Evolutionary conservation across 2,797 vertebrate species (phyloP), one percentile per base, ranked within the genome.

Genomic region (Phoxinus dragarum): DNA sequence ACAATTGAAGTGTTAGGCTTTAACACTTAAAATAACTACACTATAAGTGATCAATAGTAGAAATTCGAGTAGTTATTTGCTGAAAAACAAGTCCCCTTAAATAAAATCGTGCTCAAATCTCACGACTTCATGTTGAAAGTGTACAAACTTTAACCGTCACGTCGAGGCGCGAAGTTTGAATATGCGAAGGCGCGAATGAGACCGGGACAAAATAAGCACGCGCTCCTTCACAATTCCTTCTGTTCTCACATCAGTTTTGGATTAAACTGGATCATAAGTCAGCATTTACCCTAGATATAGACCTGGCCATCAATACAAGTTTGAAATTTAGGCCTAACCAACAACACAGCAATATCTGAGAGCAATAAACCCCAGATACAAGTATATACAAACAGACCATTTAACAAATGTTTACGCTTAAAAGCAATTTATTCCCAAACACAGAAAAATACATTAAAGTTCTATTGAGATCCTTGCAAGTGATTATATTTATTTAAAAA

Each of bases 41-140:
- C 5, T 40, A 19, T 19, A 36, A 74, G 0, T 0, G 16, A 11
- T 21, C 4, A 19, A 6, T 4, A 1, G 0, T 7, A n/a, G 5
- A 40, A n/a, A 27, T 9, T 76, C 0, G 0, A 23, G 12, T 11
- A 23, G 19, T 40, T 56, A n/a, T 17, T 36, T 10, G 0, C 8
- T 2, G 47, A 23, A 19, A 36, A 44, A 42, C 8, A 52, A 52
- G 6, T 49, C 1, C 10, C 12, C 2, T 16, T 14, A 5, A 23
- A 12, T 4, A 38, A 68, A 49, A 67, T 1, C 17, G 52, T 21
- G 19, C 21, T n/a, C 23, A 10, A 10, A 19, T 3, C 4, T 61
- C 23, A 2, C 2, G 36, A 4, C 36, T 17, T 7, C 54, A 0
- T 27, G 5, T 59, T 17, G 12, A 27, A 40, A 77, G 5, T 6